phyloP scores from a whole-genome alignment of 1,140 invertebrate genomes.

The Triops longicaudatus region DNA sequence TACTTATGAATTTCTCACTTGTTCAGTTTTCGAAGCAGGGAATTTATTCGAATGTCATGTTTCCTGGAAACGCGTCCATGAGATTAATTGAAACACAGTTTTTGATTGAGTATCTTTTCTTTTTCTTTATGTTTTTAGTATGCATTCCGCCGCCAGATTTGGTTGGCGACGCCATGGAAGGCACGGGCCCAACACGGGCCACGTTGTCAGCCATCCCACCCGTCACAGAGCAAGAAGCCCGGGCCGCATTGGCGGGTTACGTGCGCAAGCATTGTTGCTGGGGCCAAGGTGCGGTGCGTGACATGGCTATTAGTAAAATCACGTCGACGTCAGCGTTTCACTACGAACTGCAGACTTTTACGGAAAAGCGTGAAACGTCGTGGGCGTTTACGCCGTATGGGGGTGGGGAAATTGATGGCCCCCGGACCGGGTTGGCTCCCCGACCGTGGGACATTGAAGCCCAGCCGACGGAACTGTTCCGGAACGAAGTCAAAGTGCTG shows the following conservation, averaged over 20 bases:
- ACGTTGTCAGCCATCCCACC: slow-evolving; percentile 33
- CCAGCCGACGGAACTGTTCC: slow-evolving; percentile 41
- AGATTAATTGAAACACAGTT: too few relatives aligned
- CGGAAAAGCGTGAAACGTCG: slow-evolving; percentile 46
- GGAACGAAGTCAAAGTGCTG: slow-evolving; percentile 41
- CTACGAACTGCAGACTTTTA: slow-evolving; percentile 52
- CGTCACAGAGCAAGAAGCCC: slow-evolving; percentile 44
- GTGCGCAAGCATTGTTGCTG: slow-evolving; percentile 49
- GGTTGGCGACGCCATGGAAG: slow-evolving; percentile 26
- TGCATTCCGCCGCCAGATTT: slow-evolving; percentile 33
- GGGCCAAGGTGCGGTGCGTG: slow-evolving; percentile 43
- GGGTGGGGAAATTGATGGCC: slow-evolving; percentile 44
- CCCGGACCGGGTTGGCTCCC: slow-evolving; percentile 43
- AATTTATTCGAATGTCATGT: too few relatives aligned
- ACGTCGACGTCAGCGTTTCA: slow-evolving; percentile 47
- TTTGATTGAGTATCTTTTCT: too few relatives aligned
- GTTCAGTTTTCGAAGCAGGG: too few relatives aligned
- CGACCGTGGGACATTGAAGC: slow-evolving; percentile 49
- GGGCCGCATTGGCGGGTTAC: slow-evolving; percentile 42
- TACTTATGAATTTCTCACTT: too few relatives aligned
- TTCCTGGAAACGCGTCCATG: too few relatives aligned
- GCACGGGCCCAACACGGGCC: slow-evolving; percentile 30
- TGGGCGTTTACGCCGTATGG: slow-evolving; percentile 49
- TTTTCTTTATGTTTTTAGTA: slow-evolving; percentile 31
- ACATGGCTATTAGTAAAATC: slow-evolving; percentile 46